These are phyloP conservation scores for Portevinia maculata DNA, from an alignment of 2,888 invertebrate genomes.

Conservation along the genomic window DNA sequence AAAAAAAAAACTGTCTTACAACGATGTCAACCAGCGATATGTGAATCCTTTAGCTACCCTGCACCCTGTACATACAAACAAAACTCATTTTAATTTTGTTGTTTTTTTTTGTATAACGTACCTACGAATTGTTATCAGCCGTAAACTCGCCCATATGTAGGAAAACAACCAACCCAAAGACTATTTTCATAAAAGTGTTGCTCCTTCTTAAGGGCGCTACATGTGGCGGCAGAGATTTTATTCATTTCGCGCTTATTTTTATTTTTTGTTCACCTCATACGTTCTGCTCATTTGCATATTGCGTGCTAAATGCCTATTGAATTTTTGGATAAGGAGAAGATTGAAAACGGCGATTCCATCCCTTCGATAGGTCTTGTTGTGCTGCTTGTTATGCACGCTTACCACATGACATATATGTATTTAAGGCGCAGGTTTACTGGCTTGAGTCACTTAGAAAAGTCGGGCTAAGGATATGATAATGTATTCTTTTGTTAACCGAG, in stretches of 20 bases:
- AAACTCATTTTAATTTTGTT: conserved; percentile 3
- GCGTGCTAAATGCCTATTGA: conserved; percentile 79
- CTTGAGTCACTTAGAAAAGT: conserved; percentile 60
- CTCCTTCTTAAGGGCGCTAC: neutral
- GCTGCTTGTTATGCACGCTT: conserved; percentile 75
- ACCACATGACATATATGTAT: conserved; percentile 59
- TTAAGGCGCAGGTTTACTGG: conserved; percentile 37
- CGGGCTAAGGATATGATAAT: conserved; percentile 62
- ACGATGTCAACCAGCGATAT: too few species aligned
- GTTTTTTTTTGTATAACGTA: conserved; percentile 15
- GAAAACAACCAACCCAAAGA: conserved; percentile 4
- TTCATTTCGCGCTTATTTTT: neutral
- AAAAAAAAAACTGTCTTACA: too few species aligned
- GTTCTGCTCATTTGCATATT: conserved; percentile 79
- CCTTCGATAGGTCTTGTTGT: conserved; percentile 77
- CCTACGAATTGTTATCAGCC: conserved; percentile 26
- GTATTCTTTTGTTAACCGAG: conserved; percentile 70
- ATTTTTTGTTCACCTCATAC: neutral
- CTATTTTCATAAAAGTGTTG: conserved; percentile 3
- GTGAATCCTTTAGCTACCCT: neutral
- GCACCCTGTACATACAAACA: conserved; percentile 15
- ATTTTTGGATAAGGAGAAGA: conserved; percentile 79
- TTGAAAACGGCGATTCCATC: conserved; percentile 75
- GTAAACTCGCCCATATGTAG: conserved; percentile 17
- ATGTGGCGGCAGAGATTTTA: conserved; percentile 32